Conservation (phyloP, 2,888 invertebrate genomes). For the Hermaeophaga mercurialis region DNA sequence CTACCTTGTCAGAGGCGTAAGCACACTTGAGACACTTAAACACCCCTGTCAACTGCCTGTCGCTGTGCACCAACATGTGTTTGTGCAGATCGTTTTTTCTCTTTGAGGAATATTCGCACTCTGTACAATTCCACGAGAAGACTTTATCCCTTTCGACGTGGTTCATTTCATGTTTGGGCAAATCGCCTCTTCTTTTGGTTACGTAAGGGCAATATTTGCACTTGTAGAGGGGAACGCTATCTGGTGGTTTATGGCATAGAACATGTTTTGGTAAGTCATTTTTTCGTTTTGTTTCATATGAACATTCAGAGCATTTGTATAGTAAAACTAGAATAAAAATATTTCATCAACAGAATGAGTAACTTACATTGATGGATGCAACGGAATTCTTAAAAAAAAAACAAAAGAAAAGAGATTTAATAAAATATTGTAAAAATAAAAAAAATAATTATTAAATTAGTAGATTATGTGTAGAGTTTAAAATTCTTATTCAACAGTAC, state of each 20-base stretch:
- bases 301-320: slow-evolving; percentile 31
- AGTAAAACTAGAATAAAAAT: neutral
- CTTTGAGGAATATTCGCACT: slow-evolving; percentile 35
- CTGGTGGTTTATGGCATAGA: slow-evolving; percentile 32
- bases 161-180: slow-evolving; percentile 36
- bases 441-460: too few relatives aligned
- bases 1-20: slow-evolving; percentile 36
- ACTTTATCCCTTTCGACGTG: slow-evolving; percentile 28
- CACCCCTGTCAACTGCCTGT: slow-evolving; percentile 33
- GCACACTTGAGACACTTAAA: slow-evolving; percentile 42
- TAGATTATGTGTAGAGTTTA: too few relatives aligned
- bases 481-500: too few relatives aligned
- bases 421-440: too few relatives aligned
- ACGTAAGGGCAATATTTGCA: slow-evolving; percentile 40
- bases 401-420: too few relatives aligned
- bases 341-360: neutral
- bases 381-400: too few relatives aligned
- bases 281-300: slow-evolving; percentile 38
- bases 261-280: slow-evolving; percentile 40
- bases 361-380: neutral
- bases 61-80: slow-evolving; percentile 41
- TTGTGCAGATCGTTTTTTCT: slow-evolving; percentile 42
- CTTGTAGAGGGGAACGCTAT: slow-evolving; percentile 29
- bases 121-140: slow-evolving; percentile 29
- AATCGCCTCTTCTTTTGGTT: slow-evolving; percentile 40